Conservation (phyloP, 2,113 vertebrate species). For the Neofelis nebulosa region DNA sequence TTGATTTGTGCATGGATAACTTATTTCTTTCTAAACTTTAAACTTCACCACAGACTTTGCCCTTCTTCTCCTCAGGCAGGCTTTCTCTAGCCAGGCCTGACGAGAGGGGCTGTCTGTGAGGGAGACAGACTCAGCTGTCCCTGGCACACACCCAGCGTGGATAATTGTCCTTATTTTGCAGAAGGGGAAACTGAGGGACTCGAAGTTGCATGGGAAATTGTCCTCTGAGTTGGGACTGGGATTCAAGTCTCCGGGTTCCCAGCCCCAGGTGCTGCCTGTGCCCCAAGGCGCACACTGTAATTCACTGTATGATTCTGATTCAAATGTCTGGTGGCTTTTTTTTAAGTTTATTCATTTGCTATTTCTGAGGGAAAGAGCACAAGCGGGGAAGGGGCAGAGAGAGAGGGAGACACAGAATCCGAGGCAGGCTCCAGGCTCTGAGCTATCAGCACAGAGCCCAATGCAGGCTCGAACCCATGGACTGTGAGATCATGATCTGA, state of each 20-base stretch:
- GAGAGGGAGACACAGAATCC: too few species aligned
- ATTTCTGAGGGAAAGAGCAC: too few species aligned
- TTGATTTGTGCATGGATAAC: slow-evolving; percentile 58
- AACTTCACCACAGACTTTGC: slow-evolving; percentile 64
- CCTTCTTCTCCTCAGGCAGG: not conserved
- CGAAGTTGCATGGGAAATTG: accelerated
- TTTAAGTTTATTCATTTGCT: too few species aligned
- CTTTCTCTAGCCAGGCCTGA: not conserved
- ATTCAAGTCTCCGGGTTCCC: too few species aligned
- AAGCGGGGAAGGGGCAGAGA: too few species aligned
- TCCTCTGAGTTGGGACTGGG: not conserved
- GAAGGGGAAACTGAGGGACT: not conserved
- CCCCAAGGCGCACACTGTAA: accelerated
- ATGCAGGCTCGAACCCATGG: too few species aligned
- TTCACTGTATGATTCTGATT: not conserved
- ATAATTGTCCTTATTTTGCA: not conserved
- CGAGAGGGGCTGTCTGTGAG: accelerated
- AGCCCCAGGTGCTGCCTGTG: not conserved
- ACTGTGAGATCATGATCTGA: too few species aligned
- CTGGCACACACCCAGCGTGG: not conserved
- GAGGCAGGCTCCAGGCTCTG: too few species aligned
- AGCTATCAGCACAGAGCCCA: too few species aligned
- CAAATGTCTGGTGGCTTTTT: too few species aligned
- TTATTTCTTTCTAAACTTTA: slow-evolving; percentile 64
- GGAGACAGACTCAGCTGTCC: not conserved